Base-by-base conservation (phyloP, 1,140 invertebrate species). In the Caenorhabditis elegans region DNA sequence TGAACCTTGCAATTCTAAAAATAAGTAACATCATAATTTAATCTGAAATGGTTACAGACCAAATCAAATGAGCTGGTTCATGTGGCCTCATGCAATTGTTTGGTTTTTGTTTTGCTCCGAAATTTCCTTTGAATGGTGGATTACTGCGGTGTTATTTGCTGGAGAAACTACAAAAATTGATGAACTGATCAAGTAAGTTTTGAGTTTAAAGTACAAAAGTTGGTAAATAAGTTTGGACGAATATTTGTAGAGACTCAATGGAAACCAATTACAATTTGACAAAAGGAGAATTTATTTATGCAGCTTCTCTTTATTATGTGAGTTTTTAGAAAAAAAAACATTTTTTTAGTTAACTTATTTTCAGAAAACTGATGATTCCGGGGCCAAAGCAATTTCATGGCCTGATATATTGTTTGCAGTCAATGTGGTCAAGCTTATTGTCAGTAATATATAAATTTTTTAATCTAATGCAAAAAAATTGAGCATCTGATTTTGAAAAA, bases 121-220 rank as follows among this genome's bases (percentile, higher is more conserved):
- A 70, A 70, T 70, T 31, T 70, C 31, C 3, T 39, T 70, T 13
- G 60, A 70, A 70, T 70, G 60, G 60, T 70, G 60, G 60, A 70
- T 70, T n/a, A 70, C 60, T 6, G 60, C 60, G 6, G 60, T 70
- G 22, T 22, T 70, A n/a, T 70, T 31, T 43, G 60, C 60, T 10
- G 60, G 60, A 8, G 60, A 70, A 26, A 70, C 60, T 2, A 31
- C 17, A 17, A n/a, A 39, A 17, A 70, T 70, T 22, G 60, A 70
- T 70, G 60, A 70, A 13, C 60, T 70, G 19, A n/a, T 70, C 26
- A 70, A 65, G 55, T 65, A n/a, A 34, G 26, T 60, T 15, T 53
- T 11, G 3, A 43, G 15, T 43, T 43, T 15, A 15, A 8, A 43
- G 39, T 15, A 43, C 28, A 3, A n/a, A n/a, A 17, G 11, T 10